These are phyloP conservation scores for Macrosteles quadrilineatus DNA, from an alignment of 1,140 invertebrate genomes.

Conservation along the genomic window DNA sequence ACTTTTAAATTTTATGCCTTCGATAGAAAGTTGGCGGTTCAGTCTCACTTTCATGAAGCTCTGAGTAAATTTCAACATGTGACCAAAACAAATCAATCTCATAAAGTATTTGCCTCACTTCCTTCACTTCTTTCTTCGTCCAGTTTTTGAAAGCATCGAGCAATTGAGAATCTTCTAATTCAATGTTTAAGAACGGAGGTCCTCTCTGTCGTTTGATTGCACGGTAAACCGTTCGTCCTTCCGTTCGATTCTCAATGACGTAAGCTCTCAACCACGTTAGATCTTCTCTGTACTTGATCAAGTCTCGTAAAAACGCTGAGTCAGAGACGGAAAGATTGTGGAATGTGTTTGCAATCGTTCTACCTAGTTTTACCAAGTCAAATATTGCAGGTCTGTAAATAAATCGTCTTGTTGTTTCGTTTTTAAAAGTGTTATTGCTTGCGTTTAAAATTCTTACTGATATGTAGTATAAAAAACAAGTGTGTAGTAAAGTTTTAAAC, in stretches of 20 bases:
- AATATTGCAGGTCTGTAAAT: neutral
- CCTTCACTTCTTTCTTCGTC: slow-evolving; percentile 14
- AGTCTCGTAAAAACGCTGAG: slow-evolving; percentile 7
- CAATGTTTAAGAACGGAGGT: neutral
- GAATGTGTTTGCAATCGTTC: neutral
- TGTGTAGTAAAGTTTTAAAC: too few relatives aligned
- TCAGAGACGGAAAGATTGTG: neutral
- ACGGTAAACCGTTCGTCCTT: neutral
- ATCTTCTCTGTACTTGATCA: slow-evolving; percentile 5
- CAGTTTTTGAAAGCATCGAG: neutral
- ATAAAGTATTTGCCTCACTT: neutral
- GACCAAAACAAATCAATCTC: slow-evolving; percentile 5
- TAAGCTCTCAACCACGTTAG: neutral
- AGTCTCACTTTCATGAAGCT: neutral
- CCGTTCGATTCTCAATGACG: neutral
- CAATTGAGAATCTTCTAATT: neutral
- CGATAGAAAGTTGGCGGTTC: too few relatives aligned
- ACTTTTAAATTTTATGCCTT: too few relatives aligned
- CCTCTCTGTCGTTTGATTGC: neutral
- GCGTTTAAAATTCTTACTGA: too few relatives aligned
- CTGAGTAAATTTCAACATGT: neutral
- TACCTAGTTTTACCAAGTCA: slow-evolving; percentile 3
- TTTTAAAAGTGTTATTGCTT: too few relatives aligned
- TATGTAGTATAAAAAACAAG: too few relatives aligned
- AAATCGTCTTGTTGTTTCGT: too few relatives aligned